Conservation (phyloP, 2,113 vertebrate species). For the Cephalopholis sonnerati region DNA sequence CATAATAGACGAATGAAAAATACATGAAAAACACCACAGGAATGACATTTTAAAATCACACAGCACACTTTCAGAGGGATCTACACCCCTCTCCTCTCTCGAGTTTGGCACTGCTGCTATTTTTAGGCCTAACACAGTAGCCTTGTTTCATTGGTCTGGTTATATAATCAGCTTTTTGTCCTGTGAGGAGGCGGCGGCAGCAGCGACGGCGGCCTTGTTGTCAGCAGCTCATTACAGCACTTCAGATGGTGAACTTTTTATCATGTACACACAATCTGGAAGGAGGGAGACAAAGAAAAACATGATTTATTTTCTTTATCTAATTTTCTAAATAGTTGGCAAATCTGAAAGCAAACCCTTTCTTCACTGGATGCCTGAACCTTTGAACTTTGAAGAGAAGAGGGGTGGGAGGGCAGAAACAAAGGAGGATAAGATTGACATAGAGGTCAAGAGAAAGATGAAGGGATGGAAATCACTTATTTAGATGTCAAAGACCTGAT, state of each 20-base stretch:
- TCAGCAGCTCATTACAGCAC: slow-evolving; percentile 44
- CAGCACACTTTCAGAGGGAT: neutral
- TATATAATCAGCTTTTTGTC: slow-evolving; percentile 37
- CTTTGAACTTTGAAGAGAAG: neutral
- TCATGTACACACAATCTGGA: neutral
- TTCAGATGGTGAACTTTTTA: slow-evolving; percentile 36
- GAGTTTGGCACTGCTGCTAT: slow-evolving; percentile 9
- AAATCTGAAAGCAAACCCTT: slow-evolving; percentile 9
- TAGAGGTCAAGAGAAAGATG: slow-evolving; percentile 2
- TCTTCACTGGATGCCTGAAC: neutral
- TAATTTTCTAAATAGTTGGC: neutral
- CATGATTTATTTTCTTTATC: neutral
- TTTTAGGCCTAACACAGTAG: neutral
- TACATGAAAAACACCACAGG: neutral
- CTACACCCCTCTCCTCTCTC: neutral
- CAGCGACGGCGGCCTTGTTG: slow-evolving; percentile 18
- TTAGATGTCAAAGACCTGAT: neutral
- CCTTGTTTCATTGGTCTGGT: slow-evolving; percentile 30
- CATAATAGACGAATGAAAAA: too few relatives aligned
- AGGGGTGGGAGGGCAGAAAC: neutral
- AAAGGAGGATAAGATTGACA: neutral
- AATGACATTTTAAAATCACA: neutral
- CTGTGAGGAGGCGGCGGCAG: slow-evolving; percentile 20
- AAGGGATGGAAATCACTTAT: neutral
- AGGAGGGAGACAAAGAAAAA: neutral